These are phyloP conservation scores for Philypnodon macrostomus DNA, from an alignment of 2,797 vertebrate species.

Conservation along the genomic window DNA sequence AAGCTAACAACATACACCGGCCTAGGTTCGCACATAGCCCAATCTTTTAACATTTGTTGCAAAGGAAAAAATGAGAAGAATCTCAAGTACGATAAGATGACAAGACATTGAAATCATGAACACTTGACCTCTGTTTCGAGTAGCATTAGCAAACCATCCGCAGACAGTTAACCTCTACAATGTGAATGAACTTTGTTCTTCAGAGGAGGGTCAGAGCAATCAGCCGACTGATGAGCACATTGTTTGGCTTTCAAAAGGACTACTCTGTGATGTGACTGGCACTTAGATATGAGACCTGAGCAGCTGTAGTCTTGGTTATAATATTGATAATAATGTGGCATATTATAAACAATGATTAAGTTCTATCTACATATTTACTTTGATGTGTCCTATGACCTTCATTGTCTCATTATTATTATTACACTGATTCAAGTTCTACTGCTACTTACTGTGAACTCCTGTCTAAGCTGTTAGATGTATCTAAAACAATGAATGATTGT, in stretches of 20 bases:
- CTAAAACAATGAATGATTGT: too few species aligned
- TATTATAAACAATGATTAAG: neutral
- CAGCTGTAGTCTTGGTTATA: neutral
- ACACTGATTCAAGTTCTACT: too few species aligned
- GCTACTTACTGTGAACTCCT: too few species aligned
- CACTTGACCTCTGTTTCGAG: slow-evolving; percentile 19
- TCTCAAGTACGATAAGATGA: slow-evolving; percentile 22
- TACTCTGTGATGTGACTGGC: slow-evolving; percentile 28
- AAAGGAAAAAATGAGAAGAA: slow-evolving; percentile 11
- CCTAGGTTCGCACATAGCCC: neutral
- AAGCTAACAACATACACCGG: slow-evolving; percentile 5
- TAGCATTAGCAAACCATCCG: slow-evolving; percentile 18
- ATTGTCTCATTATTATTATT: too few species aligned
- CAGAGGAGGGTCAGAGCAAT: slow-evolving; percentile 26
- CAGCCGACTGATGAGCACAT: slow-evolving; percentile 15
- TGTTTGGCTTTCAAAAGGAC: slow-evolving; percentile 22
- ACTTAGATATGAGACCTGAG: slow-evolving; percentile 14
- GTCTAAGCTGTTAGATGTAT: too few species aligned
- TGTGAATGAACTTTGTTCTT: slow-evolving; percentile 19
- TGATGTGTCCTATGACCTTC: neutral
- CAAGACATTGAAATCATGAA: slow-evolving; percentile 23
- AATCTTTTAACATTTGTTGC: slow-evolving; percentile 5
- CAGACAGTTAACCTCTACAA: slow-evolving; percentile 27
- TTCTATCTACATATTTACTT: neutral
- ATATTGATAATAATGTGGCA: neutral